Base-by-base conservation (phyloP, 2,888 invertebrate genomes). In the Leptinotarsa peninsularis region DNA sequence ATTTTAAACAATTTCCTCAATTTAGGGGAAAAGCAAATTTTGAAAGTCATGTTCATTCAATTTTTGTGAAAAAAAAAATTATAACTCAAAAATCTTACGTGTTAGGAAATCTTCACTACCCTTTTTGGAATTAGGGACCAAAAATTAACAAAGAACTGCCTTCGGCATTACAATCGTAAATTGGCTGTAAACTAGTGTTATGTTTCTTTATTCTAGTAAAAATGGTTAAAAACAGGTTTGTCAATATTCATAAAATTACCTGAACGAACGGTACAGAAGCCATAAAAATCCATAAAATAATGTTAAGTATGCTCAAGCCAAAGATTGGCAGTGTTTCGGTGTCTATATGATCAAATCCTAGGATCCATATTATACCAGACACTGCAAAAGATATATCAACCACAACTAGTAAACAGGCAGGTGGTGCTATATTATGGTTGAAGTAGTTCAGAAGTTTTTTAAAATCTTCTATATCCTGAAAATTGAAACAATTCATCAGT, bases 401-500 rank as follows among this genome's bases (percentile, higher is more conserved):
- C 10, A 95, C 89, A 4, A 94, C 94, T 83, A 95, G 93, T 80
- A 95, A 90, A 83, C 94, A 94, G 4, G 95, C 93, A 1, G 94
- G 93, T 0, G 94, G 92, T 2, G 94, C 92, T 63, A 95, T 89
- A 84, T 94, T 93, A 79, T 93, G 91, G 86, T 96, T 96, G 66
- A 96, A 90, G 83, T 95, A 94, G 80, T 92, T 92, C 27, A 96
- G 87, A 73, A 95, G 88, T 84, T 95, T 95, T 76, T 92, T 92
- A 82, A 95, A 94, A 85, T 95, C 95, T 1, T 93, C 91, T 77
- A 95, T 92, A 89, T 95, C 95, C 94, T 94, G 84, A 58, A 88
- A 88, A 74, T 74, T 63, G 49, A 21, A 52, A 49, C 3, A 4
- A 66, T 4, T 58, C 23, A 13, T 1, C 58, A 21, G 21, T 3